phyloP scores from a whole-genome alignment of 2,888 invertebrate species.

The Stegana nigrithorax region DNA sequence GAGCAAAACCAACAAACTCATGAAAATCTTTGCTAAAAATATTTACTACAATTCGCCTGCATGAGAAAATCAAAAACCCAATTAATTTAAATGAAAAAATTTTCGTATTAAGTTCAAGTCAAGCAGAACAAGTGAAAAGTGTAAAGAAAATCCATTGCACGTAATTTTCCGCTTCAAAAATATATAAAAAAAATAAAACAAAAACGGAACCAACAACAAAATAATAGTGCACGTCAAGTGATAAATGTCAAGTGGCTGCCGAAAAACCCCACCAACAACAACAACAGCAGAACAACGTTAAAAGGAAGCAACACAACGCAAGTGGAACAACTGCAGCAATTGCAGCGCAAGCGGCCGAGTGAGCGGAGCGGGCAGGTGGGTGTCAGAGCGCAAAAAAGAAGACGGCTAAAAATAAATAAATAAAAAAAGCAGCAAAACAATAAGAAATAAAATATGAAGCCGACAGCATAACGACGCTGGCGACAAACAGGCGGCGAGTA shows the following conservation, averaged over 20 bases:
- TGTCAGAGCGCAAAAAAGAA: constrained; percentile 34
- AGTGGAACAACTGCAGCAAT: background rate
- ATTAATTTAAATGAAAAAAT: background rate
- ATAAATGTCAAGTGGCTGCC: constrained; percentile 13
- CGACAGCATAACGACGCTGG: background rate
- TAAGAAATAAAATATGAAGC: constrained; percentile 21
- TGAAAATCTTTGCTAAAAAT: background rate
- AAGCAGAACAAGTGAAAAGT: background rate
- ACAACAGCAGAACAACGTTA: background rate
- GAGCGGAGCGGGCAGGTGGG: constrained; percentile 19
- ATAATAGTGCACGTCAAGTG: background rate
- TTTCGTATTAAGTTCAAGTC: background rate
- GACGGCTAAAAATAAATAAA: background rate
- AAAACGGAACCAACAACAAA: background rate
- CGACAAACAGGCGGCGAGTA: constrained; percentile 1
- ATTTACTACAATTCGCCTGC: background rate
- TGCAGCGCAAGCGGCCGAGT: background rate
- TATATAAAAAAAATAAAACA: no score
- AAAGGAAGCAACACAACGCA: background rate
- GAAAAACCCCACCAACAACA: background rate
- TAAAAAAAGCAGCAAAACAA: constrained; percentile 12
- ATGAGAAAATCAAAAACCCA: background rate
- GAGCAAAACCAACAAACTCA: no score
- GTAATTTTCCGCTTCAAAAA: no score
- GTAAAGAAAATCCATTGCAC: background rate